Base-by-base conservation (phyloP, 2,888 invertebrate species). In the Timema cristinae region DNA sequence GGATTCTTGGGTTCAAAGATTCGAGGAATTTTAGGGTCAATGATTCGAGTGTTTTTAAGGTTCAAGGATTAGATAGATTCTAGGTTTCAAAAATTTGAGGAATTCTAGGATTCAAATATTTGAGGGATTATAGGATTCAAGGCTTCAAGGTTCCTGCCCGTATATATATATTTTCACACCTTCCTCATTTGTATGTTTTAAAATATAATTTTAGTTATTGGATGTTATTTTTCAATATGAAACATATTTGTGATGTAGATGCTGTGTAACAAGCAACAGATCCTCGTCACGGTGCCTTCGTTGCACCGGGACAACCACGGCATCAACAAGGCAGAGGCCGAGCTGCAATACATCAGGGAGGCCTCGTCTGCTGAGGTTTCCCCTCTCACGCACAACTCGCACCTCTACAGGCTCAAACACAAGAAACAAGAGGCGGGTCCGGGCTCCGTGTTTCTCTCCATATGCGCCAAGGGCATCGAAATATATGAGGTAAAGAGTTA, bases 391-490 rank as follows among this genome's bases (percentile, higher is more conserved):
- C 85, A 86, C 82, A 97, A 97, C 85, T 92, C 97, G 68, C 97
- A 98, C 83, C 84, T 92, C 68, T 95, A 93, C 82, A 88, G 93
- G 74, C 88, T 97, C 80, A 73, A 74, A 56, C 74, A 72, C 66
- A 74, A 72, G 92, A 94, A 85, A 84, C 86, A 75, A 88, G 93
- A 73, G 88, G 90, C 54, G 89, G 96, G 80, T 88, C 92, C 77
- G 70, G 79, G 80, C 50, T 82, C 83, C 72, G 91, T 95, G 16
- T 91, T 95, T 87, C 87, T 98, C 76, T 94, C 95, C 71, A 93
- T 98, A 73, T 95, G 96, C 80, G 94, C 97, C 67, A 91, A 91
- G 80, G 97, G 97, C 70, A 90, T 98, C 73, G 92, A 94, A 83
- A 92, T 97, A 76, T 90, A 94, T 80, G 89, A 88, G 84, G 87